Evolutionary conservation across 2,888 invertebrate species (phyloP).

Genomic region (Lasioglossum malachurum): DNA sequence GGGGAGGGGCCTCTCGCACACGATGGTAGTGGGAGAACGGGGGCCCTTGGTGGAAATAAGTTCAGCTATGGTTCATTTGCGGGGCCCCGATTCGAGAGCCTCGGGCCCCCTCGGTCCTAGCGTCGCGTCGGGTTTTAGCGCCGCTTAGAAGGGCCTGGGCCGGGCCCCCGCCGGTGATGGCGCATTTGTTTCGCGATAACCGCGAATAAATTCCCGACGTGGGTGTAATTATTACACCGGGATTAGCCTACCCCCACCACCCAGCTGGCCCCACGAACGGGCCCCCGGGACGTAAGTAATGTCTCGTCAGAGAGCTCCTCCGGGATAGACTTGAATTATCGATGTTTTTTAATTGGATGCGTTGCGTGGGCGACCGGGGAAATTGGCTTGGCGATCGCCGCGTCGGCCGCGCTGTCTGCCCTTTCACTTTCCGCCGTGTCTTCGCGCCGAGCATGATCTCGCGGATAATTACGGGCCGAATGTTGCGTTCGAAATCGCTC

Average conservation of each 20-base stretch:
- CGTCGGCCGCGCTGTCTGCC: background rate
- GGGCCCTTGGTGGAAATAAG: slow-evolving; percentile 71
- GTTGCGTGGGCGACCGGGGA: slow-evolving; percentile 55
- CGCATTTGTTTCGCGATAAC: slow-evolving; percentile 66
- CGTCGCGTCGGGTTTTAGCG: slow-evolving; percentile 64
- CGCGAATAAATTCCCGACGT: slow-evolving; percentile 69
- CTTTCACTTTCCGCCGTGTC: slow-evolving; percentile 42
- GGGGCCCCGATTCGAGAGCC: slow-evolving; percentile 52
- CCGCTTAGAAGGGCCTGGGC: slow-evolving; percentile 66
- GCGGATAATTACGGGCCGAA: background rate
- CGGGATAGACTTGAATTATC: slow-evolving; percentile 55
- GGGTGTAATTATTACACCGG: slow-evolving; percentile 58
- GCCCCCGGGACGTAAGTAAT: slow-evolving; percentile 28
- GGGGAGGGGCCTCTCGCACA: background rate
- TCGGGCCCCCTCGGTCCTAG: slow-evolving; percentile 16
- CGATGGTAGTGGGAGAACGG: background rate
- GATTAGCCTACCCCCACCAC: slow-evolving; percentile 33
- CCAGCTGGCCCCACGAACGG: background rate
- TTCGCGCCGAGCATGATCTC: background rate
- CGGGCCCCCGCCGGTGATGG: slow-evolving; percentile 40
- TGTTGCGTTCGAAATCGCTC: background rate
- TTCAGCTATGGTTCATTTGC: slow-evolving; percentile 76
- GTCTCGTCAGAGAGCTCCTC: slow-evolving; percentile 54
- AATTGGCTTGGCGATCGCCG: slow-evolving; percentile 36
- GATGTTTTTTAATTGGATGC: slow-evolving; percentile 54